Percentiles rank a stretch among this genome's conserved stretches.
phyloP scores from a whole-genome alignment of 2,113 vertebrate species.

The Bos indicus region DNA sequence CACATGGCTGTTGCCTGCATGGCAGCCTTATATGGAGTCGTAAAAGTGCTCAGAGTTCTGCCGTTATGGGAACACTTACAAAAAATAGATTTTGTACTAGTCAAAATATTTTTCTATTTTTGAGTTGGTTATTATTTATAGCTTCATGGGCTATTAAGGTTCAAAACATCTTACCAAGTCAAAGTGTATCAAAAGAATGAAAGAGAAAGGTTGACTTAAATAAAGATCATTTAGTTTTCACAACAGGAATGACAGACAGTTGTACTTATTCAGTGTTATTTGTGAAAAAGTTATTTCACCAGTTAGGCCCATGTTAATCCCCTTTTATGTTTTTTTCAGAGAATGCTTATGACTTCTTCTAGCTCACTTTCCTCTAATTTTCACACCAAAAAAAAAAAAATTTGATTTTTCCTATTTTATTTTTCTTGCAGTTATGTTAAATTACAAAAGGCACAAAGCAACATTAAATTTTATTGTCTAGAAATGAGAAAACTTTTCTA shows the following conservation, averaged over 20 bases:
- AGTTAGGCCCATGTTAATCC: neutral
- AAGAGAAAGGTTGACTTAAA: neutral
- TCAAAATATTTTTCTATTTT: conserved; percentile 35
- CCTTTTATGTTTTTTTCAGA: neutral
- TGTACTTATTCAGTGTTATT: neutral
- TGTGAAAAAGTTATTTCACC: neutral
- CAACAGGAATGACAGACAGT: neutral
- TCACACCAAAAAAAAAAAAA: neutral
- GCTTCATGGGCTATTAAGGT: neutral
- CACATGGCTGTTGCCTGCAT: neutral
- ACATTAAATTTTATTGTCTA: neutral
- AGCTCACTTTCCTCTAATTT: conserved; percentile 24
- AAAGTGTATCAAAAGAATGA: neutral
- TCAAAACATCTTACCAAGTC: conserved; percentile 9
- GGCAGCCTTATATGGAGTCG: neutral
- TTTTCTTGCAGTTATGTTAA: conserved; percentile 12
- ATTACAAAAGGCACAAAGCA: neutral
- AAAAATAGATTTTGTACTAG: neutral
- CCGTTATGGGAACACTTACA: neutral
- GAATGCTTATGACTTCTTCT: neutral
- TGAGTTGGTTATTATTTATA: neutral
- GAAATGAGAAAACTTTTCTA: neutral
- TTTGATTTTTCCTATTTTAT: neutral
- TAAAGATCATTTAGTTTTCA: neutral
- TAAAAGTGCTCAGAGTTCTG: neutral